Evolutionary conservation across 2,113 vertebrate genomes (phyloP), one percentile per base, ranked within the genome.

Genomic region (Dasyprocta punctata): DNA sequence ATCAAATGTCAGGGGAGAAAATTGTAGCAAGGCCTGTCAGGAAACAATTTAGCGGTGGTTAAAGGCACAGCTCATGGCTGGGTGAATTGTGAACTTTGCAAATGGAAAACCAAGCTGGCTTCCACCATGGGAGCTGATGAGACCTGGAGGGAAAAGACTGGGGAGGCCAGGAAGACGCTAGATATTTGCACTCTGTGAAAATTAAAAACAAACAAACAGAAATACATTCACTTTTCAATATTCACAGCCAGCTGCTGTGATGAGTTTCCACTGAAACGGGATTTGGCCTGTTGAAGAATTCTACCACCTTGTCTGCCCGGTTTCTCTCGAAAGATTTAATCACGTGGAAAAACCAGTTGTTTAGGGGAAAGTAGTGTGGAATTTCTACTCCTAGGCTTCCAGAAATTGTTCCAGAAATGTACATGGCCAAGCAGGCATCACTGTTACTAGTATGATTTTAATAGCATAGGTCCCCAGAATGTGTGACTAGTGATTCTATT

Each of bases 21-120:
- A 99, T 99, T 99, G 99, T 99, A 98, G 99, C 98, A 80, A 99
- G 98, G 99, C 98, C 99, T 99, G 99, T 99, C 99, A 99, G 99
- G 99, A 99, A 99, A 99, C 99, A 99, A 99, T 99, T 99, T 99
- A 99, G 99, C 98, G 65, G 98, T 98, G 99, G 99, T 99, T 99
- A 99, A 99, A 99, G 99, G 99, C 98, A 98, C 98, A 98, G 99
- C 98, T 99, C 98, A 71, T 81, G 97, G 98, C 98, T 98, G 98
- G 97, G 98, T 98, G 98, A 98, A 99, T 96, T 96, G 98, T 98
- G 98, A 98, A 99, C 99, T 99, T 98, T 98, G 98, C 93, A 98
- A 99, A 99, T 98, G 98, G 99, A 98, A 99, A 99, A 98, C 94
- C 96, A 52, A 7, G 1, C 67, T 26, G 71, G 96, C 77, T 95